phyloP scores from a whole-genome alignment of 1,140 invertebrate species.

The Triops cancriformis region DNA sequence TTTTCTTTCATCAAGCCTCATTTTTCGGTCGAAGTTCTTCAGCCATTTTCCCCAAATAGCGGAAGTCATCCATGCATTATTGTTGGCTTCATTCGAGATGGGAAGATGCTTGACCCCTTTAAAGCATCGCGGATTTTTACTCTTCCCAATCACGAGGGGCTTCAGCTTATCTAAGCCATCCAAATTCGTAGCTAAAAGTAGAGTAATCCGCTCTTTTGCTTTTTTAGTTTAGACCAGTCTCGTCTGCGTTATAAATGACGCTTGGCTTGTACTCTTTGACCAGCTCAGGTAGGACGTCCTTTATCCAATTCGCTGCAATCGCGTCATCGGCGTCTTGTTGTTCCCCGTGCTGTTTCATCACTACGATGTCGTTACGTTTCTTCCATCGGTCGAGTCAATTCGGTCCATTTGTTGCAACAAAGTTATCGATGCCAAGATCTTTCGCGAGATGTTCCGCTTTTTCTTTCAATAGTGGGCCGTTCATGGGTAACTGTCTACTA shows the following conservation, averaged over 20 bases:
- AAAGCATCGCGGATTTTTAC: not conserved
- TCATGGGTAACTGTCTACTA: no score
- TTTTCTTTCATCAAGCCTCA: not conserved
- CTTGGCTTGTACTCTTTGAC: not conserved
- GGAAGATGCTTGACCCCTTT: no score
- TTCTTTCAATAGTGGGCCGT: no score
- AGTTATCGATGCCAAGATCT: constrained; percentile 7
- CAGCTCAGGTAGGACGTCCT: not conserved
- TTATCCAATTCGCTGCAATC: not conserved
- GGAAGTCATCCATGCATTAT: no score
- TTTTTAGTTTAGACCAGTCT: not conserved
- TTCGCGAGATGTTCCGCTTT: no score
- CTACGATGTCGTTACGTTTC: constrained; percentile 17
- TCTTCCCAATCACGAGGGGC: not conserved
- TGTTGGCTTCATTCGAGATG: no score
- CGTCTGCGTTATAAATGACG: not conserved
- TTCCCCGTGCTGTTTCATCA: constrained; percentile 3
- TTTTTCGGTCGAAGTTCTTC: not conserved
- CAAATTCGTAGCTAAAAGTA: not conserved
- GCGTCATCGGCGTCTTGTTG: no score
- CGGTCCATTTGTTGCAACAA: constrained; percentile 14
- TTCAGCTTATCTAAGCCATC: not conserved
- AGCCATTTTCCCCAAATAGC: not conserved
- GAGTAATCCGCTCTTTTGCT: not conserved
- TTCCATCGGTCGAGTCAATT: not conserved